These are phyloP conservation scores for Hirtodrosophila alboralis DNA, from an alignment of 2,888 invertebrate genomes.

Conservation along the genomic window DNA sequence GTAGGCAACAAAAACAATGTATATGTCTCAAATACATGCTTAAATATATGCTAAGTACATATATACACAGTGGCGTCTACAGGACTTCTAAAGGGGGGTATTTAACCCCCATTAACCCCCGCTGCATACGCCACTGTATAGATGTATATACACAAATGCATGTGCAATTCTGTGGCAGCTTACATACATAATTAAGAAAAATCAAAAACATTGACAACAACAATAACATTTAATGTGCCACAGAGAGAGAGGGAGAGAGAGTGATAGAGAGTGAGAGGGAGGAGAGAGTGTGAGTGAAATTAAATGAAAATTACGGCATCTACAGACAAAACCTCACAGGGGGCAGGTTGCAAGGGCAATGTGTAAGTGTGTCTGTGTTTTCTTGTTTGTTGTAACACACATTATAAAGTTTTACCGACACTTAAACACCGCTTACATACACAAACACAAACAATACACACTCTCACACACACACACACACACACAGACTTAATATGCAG, in stretches of 20 bases:
- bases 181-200: slow-evolving; percentile 64
- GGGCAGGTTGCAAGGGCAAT: neutral
- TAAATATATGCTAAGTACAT: too few relatives aligned
- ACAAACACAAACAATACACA: slow-evolving; percentile 37
- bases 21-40: too few relatives aligned
- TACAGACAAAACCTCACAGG: slow-evolving; percentile 19
- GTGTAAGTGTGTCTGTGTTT: slow-evolving; percentile 11
- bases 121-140: too few relatives aligned
- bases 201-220: slow-evolving; percentile 46
- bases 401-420: slow-evolving; percentile 72
- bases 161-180: slow-evolving; percentile 28
- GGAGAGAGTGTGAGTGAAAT: slow-evolving; percentile 60
- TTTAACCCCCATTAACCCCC: too few relatives aligned
- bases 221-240: slow-evolving; percentile 48
- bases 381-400: slow-evolving; percentile 63
- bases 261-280: too few relatives aligned
- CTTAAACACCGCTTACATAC: slow-evolving; percentile 61
- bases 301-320: slow-evolving; percentile 61
- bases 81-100: too few relatives aligned
- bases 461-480: slow-evolving; percentile 19
- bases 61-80: too few relatives aligned
- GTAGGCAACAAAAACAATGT: slow-evolving; percentile 47
- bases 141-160: slow-evolving; percentile 4
- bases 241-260: slow-evolving; percentile 33
- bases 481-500: slow-evolving; percentile 20